phyloP scores from a whole-genome alignment of 2,797 vertebrate genomes.

The Enteromius anoplus region DNA sequence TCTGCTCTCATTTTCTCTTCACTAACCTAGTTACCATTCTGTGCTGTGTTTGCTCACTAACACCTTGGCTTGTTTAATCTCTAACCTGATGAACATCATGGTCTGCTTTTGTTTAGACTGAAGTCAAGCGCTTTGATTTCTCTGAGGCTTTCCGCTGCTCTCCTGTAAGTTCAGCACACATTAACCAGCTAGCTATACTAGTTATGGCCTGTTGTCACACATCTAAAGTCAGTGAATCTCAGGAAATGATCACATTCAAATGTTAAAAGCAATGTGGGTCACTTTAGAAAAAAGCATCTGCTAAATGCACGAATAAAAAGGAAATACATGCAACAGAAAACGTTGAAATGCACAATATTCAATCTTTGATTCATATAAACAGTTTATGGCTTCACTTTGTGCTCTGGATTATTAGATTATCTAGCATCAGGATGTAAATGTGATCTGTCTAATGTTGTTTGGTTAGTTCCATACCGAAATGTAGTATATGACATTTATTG shows the following conservation, averaged over 20 bases:
- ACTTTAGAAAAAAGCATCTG: background rate
- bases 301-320: background rate
- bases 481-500: background rate
- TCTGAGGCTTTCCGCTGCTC: conserved; percentile 67
- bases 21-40: background rate
- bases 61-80: background rate
- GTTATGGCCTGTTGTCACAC: background rate
- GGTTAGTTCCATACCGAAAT: background rate
- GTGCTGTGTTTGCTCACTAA: background rate
- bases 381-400: background rate
- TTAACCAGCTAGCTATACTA: background rate
- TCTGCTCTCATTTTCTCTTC: background rate
- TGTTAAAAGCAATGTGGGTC: background rate
- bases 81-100: background rate
- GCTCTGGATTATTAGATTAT: background rate
- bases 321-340: background rate
- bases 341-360: background rate
- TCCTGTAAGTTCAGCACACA: conserved; percentile 67
- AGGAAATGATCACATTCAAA: background rate
- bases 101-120: conserved; percentile 68
- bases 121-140: conserved; percentile 72
- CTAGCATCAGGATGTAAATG: background rate
- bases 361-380: background rate
- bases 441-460: background rate
- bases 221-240: background rate